These are phyloP conservation scores for Pherbina coryleti DNA, from an alignment of 2,888 invertebrate genomes.

Conservation along the genomic window DNA sequence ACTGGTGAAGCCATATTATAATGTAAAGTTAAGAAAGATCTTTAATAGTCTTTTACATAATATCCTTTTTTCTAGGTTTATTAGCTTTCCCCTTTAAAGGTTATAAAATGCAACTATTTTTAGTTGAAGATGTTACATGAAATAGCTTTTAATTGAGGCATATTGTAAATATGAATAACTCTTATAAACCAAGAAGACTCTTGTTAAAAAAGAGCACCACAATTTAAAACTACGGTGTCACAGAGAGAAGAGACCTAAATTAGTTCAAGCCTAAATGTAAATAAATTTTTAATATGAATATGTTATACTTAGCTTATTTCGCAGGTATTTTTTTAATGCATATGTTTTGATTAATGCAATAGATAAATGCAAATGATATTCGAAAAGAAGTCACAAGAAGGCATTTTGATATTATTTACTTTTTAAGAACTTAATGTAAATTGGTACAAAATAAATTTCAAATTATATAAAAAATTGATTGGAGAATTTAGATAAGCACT, in stretches of 20 bases:
- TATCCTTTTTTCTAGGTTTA: background rate
- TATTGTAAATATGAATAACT: conserved; percentile 22
- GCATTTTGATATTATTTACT: conserved; percentile 51
- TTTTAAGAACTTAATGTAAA: background rate
- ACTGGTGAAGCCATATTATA: conserved; percentile 26
- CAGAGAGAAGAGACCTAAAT: conserved; percentile 1
- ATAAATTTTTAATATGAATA: conserved; percentile 20
- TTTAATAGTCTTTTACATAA: background rate
- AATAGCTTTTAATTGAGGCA: conserved; percentile 13
- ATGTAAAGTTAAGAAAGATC: conserved; percentile 5
- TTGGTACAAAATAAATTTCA: background rate
- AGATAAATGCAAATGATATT: conserved; percentile 30
- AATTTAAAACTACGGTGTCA: background rate
- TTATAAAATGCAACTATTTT: background rate
- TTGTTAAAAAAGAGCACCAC: background rate
- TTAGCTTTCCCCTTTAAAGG: background rate
- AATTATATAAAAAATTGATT: background rate
- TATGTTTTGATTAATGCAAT: conserved; percentile 41
- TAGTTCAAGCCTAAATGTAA: conserved; percentile 22
- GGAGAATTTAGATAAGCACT: background rate
- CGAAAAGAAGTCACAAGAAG: conserved; percentile 36
- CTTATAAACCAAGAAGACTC: conserved; percentile 12
- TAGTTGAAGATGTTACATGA: background rate
- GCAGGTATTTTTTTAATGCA: background rate
- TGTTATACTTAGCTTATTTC: conserved; percentile 2